These are phyloP conservation scores for Aphelenchoides fujianensis DNA, from an alignment of 1,140 invertebrate genomes.

Conservation along the genomic window DNA sequence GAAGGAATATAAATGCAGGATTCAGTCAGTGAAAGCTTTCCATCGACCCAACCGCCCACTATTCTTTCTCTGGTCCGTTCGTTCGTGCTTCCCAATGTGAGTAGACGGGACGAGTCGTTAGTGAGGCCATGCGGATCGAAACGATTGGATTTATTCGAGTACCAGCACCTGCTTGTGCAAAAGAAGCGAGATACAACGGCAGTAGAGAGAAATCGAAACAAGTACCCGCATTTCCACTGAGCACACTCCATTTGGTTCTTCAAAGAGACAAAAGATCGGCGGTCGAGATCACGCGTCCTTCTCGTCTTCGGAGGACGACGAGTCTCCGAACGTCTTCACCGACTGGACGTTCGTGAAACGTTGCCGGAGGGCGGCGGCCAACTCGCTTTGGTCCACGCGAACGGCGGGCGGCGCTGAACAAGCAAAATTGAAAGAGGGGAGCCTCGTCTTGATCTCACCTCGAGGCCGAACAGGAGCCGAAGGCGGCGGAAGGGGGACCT, in stretches of 20 bases:
- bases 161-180: too few species aligned
- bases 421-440: not conserved
- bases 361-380: not conserved
- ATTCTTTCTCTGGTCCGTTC: too few species aligned
- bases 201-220: not conserved
- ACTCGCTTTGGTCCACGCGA: not conserved
- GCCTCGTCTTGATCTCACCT: not conserved
- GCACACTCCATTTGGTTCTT: not conserved
- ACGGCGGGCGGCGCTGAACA: not conserved
- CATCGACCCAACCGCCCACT: too few species aligned
- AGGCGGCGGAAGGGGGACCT: not conserved
- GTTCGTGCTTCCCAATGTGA: too few species aligned
- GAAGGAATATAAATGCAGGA: too few species aligned
- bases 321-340: not conserved
- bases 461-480: not conserved
- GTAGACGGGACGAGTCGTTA: too few species aligned
- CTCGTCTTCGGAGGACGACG: not conserved
- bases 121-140: too few species aligned
- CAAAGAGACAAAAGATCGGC: not conserved
- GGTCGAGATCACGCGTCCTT: not conserved
- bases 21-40: too few species aligned
- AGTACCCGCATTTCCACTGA: not conserved
- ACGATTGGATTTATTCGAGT: too few species aligned
- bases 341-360: not conserved
- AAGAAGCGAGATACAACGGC: too few species aligned